phyloP scores from a whole-genome alignment of 2,888 invertebrate genomes.

The Anorthoa munda region DNA sequence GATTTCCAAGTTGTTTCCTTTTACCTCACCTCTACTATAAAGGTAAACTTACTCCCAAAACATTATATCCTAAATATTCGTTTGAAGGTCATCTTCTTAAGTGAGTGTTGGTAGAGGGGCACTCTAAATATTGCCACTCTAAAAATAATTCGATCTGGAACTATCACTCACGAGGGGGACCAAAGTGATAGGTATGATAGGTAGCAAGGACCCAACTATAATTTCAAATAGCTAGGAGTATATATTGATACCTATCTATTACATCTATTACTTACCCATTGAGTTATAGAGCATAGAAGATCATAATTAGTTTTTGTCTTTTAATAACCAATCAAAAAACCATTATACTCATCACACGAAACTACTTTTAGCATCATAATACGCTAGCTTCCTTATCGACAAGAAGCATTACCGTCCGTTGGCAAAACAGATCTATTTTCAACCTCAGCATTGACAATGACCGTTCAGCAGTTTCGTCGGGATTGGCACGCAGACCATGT shows the following conservation, averaged over 20 bases:
- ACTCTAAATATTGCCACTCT: conserved; percentile 7
- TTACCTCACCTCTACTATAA: not conserved
- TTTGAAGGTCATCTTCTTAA: not conserved
- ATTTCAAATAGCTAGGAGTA: too few relatives aligned
- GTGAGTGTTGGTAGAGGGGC: not conserved
- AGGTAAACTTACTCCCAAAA: not conserved
- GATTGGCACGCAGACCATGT: conserved; percentile 55
- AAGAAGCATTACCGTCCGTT: not conserved
- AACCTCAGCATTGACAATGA: conserved; percentile 59
- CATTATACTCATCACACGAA: not conserved
- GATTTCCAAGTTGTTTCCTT: not conserved
- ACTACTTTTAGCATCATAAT: not conserved
- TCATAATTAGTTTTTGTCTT: too few relatives aligned
- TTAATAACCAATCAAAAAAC: not conserved
- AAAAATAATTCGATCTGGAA: conserved; percentile 7
- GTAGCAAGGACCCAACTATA: too few relatives aligned
- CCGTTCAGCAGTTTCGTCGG: conserved; percentile 31
- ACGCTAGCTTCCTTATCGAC: conserved; percentile 36
- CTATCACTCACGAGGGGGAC: not conserved
- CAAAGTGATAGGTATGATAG: not conserved
- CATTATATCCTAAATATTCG: not conserved
- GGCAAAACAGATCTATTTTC: conserved; percentile 55
- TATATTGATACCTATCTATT: too few relatives aligned
- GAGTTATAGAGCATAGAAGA: too few relatives aligned
- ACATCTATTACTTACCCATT: too few relatives aligned